These are phyloP conservation scores for Melinaea menophilus DNA, from an alignment of 2,888 invertebrate genomes.

Conservation along the genomic window DNA sequence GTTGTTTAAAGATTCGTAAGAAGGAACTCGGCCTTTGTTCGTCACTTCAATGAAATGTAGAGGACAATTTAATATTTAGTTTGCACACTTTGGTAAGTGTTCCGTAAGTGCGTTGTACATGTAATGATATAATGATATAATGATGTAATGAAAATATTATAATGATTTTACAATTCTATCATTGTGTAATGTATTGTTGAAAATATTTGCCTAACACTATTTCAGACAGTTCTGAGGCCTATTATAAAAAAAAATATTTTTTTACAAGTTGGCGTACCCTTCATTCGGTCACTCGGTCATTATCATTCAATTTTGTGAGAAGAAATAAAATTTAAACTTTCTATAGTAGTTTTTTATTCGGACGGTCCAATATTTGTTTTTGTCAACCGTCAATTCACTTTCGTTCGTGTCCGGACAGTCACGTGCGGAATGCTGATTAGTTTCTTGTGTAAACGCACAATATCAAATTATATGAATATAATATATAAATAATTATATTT, in stretches of 20 bases:
- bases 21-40: too few relatives aligned
- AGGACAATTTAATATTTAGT: too few relatives aligned
- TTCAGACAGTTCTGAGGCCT: too few relatives aligned
- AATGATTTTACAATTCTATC: too few relatives aligned
- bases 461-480: not conserved
- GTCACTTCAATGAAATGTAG: too few relatives aligned
- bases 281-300: not conserved
- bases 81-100: too few relatives aligned
- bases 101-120: too few relatives aligned
- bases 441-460: not conserved
- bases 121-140: too few relatives aligned
- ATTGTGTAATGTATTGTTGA: too few relatives aligned
- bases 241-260: not conserved
- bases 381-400: constrained; percentile 65
- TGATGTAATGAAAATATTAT: too few relatives aligned
- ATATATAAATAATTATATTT: not conserved
- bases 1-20: too few relatives aligned
- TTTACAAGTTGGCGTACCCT: not conserved
- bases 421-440: constrained; percentile 14
- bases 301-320: constrained; percentile 11
- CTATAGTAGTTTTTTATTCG: constrained; percentile 51
- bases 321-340: constrained; percentile 40
- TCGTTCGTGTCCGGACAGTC: constrained; percentile 40
- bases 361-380: constrained; percentile 61
- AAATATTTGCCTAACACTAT: too few relatives aligned